phyloP scores from a whole-genome alignment of 2,113 vertebrate species.

The Brachionichthys hirsutus region DNA sequence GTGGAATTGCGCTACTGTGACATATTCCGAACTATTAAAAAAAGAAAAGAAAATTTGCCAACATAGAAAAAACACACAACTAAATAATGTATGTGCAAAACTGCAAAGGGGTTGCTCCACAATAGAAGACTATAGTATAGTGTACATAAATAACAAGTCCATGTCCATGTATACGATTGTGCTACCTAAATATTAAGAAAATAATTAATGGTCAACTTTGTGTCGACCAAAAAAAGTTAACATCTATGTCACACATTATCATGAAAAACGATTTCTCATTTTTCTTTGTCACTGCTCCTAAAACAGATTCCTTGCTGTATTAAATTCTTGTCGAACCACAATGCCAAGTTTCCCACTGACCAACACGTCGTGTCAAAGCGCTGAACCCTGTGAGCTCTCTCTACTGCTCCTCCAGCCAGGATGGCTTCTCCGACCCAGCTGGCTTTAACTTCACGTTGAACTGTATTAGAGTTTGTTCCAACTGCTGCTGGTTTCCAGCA shows the following conservation, averaged over 20 bases:
- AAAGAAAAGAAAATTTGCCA: conserved; percentile 20
- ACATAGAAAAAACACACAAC: conserved; percentile 28
- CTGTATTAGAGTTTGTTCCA: conserved; percentile 96
- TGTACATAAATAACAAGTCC: conserved; percentile 49
- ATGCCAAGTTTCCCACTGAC: conserved; percentile 15
- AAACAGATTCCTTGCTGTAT: conserved; percentile 23
- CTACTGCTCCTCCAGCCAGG: conserved; percentile 98
- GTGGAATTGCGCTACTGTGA: conserved; percentile 31
- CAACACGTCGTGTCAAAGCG: conserved; percentile 19
- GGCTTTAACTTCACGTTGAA: conserved; percentile 95
- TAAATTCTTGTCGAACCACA: conserved; percentile 30
- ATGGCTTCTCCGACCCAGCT: conserved; percentile 91
- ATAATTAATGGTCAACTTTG: conserved; percentile 19
- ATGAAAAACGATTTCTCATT: conserved; percentile 37
- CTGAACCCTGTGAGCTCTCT: conserved; percentile 25
- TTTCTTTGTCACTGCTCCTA: conserved; percentile 35
- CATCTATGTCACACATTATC: conserved; percentile 38
- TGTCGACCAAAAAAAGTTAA: conserved; percentile 22
- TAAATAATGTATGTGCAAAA: conserved; percentile 60
- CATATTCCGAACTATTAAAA: conserved; percentile 24
- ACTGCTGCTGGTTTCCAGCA: conserved; percentile 96
- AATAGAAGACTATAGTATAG: conserved; percentile 22
- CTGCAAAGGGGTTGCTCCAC: conserved; percentile 33
- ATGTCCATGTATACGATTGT: conserved; percentile 56
- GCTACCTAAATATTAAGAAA: conserved; percentile 50